Conservation (phyloP, 1,140 invertebrate species). For the Harpegnathos saltator region DNA sequence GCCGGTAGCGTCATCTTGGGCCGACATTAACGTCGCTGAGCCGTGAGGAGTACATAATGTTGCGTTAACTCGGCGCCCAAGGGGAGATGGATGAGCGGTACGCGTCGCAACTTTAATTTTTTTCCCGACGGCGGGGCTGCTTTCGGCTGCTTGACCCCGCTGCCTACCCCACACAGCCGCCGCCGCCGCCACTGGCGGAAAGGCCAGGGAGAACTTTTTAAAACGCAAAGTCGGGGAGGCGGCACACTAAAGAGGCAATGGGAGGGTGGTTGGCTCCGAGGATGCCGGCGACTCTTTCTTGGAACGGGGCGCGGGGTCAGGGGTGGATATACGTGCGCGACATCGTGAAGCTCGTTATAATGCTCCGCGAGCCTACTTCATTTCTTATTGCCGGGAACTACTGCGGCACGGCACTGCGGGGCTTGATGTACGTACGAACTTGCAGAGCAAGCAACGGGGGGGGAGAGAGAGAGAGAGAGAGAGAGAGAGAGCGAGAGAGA, state of each 20-base stretch:
- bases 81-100: constrained; percentile 76
- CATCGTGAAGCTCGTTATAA: constrained; percentile 79
- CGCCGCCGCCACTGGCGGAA: neutral
- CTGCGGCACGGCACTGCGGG: constrained; percentile 49
- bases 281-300: constrained; percentile 15
- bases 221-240: constrained; percentile 54
- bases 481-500: too few species aligned
- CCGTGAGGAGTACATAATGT: constrained; percentile 72
- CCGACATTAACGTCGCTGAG: constrained; percentile 65
- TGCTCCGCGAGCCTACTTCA: constrained; percentile 67
- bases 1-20: constrained; percentile 40
- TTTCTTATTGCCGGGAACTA: constrained; percentile 68
- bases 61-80: constrained; percentile 71
- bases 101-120: constrained; percentile 77
- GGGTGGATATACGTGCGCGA: constrained; percentile 73
- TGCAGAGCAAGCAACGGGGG: constrained; percentile 62
- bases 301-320: constrained; percentile 6
- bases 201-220: constrained; percentile 61
- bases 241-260: neutral
- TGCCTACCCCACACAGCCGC: constrained; percentile 4
- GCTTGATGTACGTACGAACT: constrained; percentile 67
- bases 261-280: constrained; percentile 16
- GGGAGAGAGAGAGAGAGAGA: neutral
- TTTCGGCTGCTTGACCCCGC: constrained; percentile 30
- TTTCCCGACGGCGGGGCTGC: constrained; percentile 31